phyloP scores from a whole-genome alignment of 2,888 invertebrate species.

The Carcina quercana region DNA sequence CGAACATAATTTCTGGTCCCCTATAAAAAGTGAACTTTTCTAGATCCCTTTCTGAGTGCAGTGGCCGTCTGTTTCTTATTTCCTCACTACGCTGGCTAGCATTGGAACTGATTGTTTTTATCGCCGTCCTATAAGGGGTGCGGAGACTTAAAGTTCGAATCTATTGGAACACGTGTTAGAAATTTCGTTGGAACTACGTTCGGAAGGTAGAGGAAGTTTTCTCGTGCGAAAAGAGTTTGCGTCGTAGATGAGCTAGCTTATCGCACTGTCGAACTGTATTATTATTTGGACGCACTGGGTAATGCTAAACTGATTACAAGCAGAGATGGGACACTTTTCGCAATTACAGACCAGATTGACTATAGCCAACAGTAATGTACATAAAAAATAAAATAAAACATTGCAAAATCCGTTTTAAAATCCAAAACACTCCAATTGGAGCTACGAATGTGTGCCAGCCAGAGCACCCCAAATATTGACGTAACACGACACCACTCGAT shows the following conservation, averaged over 20 bases:
- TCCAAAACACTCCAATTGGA: not conserved
- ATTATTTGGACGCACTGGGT: too few relatives aligned
- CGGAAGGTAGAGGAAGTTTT: slow-evolving; percentile 3
- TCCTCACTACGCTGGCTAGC: slow-evolving; percentile 34
- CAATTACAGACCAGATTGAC: too few relatives aligned
- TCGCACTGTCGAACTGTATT: too few relatives aligned
- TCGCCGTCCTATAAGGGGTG: slow-evolving; percentile 34
- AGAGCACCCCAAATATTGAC: slow-evolving; percentile 47
- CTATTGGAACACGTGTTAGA: slow-evolving; percentile 48
- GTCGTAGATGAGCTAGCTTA: too few relatives aligned
- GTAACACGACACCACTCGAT: slow-evolving; percentile 50
- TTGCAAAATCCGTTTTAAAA: too few relatives aligned
- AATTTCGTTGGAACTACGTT: slow-evolving; percentile 9
- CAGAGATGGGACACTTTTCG: too few relatives aligned
- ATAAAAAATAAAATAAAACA: too few relatives aligned
- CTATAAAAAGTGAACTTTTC: slow-evolving; percentile 59
- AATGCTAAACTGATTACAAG: too few relatives aligned
- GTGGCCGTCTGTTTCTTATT: slow-evolving; percentile 61
- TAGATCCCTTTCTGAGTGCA: slow-evolving; percentile 27
- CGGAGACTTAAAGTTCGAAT: slow-evolving; percentile 46
- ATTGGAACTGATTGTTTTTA: slow-evolving; percentile 66
- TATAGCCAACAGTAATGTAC: too few relatives aligned
- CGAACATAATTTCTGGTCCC: slow-evolving; percentile 60
- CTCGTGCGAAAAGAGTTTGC: slow-evolving; percentile 2
- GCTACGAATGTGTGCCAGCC: too few relatives aligned